These are phyloP conservation scores for Pantherophis alleghaniensis DNA, from an alignment of 2,797 vertebrate species.

Conservation along the genomic window DNA sequence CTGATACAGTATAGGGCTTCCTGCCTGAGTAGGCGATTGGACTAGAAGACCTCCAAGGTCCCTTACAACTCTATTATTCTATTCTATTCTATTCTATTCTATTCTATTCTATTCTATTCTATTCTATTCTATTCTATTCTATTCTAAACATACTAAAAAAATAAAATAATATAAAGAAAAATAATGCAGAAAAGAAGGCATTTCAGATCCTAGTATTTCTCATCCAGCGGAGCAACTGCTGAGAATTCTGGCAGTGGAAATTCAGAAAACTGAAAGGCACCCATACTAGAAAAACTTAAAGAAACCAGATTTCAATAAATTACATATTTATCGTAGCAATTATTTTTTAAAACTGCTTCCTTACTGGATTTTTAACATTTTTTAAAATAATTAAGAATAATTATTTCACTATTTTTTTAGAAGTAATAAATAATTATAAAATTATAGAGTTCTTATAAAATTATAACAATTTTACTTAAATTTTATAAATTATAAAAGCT, in stretches of 20 bases:
- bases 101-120: no score
- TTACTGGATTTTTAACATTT: not conserved
- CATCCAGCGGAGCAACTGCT: not conserved
- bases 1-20: no score
- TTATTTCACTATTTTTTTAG: not conserved
- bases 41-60: no score
- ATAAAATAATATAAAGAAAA: no score
- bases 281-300: not conserved
- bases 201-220: not conserved
- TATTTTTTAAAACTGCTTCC: not conserved
- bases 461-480: not conserved
- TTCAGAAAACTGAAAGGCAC: not conserved
- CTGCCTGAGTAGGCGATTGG: no score
- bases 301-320: not conserved
- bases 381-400: not conserved
- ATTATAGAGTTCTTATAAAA: not conserved
- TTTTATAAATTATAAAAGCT: not conserved
- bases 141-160: no score
- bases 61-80: no score
- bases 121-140: no score
- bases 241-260: not conserved
- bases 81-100: no score
- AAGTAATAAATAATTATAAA: not conserved
- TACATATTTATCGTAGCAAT: not conserved
- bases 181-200: no score